These are phyloP conservation scores for Eutrigla gurnardus DNA, from an alignment of 2,797 vertebrate genomes.

Conservation along the genomic window DNA sequence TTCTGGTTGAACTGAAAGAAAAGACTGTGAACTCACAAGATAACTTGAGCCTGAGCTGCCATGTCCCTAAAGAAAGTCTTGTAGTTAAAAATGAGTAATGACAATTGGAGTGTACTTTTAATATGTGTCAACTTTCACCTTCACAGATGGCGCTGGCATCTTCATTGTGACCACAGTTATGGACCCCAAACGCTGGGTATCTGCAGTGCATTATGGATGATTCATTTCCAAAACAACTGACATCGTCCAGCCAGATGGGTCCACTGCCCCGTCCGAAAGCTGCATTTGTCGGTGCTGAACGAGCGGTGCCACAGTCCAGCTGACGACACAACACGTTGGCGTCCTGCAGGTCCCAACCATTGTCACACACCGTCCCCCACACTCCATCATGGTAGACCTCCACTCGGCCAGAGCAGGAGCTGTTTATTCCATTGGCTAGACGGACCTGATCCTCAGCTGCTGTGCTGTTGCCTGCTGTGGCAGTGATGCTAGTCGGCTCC, in stretches of 20 bases:
- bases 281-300: conserved; percentile 24
- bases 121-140: no score
- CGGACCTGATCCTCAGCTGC: no score
- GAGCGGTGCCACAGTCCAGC: conserved; percentile 58
- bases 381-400: conserved; percentile 51
- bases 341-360: conserved; percentile 46
- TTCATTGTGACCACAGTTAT: conserved; percentile 43
- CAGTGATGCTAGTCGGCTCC: no score
- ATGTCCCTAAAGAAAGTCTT: no score
- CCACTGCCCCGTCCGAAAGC: conserved; percentile 62
- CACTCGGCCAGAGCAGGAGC: conserved; percentile 71
- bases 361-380: conserved; percentile 68
- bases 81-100: no score
- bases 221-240: conserved; percentile 41
- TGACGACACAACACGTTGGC: conserved; percentile 55
- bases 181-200: conserved; percentile 40
- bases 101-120: no score
- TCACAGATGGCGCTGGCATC: conserved; percentile 44
- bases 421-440: no score
- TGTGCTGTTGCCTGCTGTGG: conserved; percentile 24
- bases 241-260: conserved; percentile 62
- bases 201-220: conserved; percentile 18
- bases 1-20: no score
- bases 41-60: no score
- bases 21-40: no score